Evolutionary conservation across 1,140 invertebrate genomes (phyloP).

Genomic region (Hydropsyche tenuis): DNA sequence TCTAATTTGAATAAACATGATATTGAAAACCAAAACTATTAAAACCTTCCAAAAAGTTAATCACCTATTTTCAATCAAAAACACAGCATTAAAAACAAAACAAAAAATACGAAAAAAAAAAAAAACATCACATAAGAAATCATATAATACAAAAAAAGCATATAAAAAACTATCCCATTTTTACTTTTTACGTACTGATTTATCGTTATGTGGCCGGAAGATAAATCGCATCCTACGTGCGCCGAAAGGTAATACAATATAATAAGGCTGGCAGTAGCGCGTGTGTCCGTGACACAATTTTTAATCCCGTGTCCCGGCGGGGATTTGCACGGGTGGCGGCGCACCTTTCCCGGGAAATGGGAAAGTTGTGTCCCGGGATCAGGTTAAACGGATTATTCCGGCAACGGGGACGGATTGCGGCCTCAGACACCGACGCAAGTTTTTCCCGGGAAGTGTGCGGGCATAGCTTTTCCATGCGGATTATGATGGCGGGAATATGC

Average conservation of each 20-base stretch:
- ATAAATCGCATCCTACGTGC: constrained; percentile 17
- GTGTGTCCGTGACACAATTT: constrained; percentile 25
- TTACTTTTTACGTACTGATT: neutral
- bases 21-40: too few relatives aligned
- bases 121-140: too few relatives aligned
- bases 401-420: constrained; percentile 25
- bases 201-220: neutral
- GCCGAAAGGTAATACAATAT: constrained; percentile 23
- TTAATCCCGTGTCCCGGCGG: constrained; percentile 19
- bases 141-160: too few relatives aligned
- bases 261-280: neutral
- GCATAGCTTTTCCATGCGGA: neutral
- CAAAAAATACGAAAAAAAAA: too few relatives aligned
- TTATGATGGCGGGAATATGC: neutral
- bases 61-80: too few relatives aligned
- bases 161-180: too few relatives aligned
- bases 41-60: too few relatives aligned
- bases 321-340: constrained; percentile 27
- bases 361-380: constrained; percentile 48
- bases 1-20: too few relatives aligned
- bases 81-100: too few relatives aligned
- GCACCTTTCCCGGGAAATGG: constrained; percentile 47
- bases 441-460: neutral
- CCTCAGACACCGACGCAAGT: constrained; percentile 20
- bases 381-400: constrained; percentile 50